Percentiles rank a stretch among this genome's conserved stretches.
These are phyloP conservation scores for Thryonomys swinderianus DNA, from an alignment of 2,113 vertebrate genomes.

Conservation along the genomic window DNA sequence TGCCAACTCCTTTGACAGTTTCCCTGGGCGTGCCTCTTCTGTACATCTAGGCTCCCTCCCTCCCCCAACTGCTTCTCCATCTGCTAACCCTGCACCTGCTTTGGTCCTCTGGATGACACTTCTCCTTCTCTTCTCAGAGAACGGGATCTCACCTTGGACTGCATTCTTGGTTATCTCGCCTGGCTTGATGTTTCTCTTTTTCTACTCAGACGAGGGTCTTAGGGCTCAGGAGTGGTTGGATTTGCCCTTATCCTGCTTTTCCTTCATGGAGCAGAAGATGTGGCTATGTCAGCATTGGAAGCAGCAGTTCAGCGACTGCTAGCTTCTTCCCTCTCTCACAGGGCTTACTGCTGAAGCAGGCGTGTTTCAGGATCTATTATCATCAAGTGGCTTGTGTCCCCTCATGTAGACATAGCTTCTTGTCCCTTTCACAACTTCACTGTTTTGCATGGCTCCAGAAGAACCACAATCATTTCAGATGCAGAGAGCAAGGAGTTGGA, in stretches of 20 bases:
- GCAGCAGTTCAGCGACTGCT: not conserved
- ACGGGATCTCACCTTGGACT: not conserved
- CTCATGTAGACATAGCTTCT: not conserved
- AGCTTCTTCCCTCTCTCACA: too few relatives aligned
- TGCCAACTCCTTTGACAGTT: not conserved
- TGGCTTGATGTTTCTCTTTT: not conserved
- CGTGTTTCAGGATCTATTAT: not conserved
- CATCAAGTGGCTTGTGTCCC: not conserved
- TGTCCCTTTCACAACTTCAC: not conserved
- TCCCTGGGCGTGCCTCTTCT: not conserved
- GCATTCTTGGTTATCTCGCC: not conserved
- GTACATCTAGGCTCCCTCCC: not conserved
- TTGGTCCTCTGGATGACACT: not conserved
- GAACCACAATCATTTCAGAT: not conserved
- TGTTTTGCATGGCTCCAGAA: not conserved
- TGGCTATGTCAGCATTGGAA: not conserved
- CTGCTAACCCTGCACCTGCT: not conserved
- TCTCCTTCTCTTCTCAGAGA: not conserved
- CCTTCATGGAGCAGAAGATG: not conserved
- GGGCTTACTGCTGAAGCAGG: not conserved
- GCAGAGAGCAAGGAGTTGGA: not conserved
- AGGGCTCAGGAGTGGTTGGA: not conserved
- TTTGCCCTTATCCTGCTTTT: not conserved
- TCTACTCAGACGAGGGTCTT: not conserved
- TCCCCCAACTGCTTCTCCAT: not conserved